Base-by-base conservation (phyloP, 2,888 invertebrate species). In the Himalopsyche tibetana region DNA sequence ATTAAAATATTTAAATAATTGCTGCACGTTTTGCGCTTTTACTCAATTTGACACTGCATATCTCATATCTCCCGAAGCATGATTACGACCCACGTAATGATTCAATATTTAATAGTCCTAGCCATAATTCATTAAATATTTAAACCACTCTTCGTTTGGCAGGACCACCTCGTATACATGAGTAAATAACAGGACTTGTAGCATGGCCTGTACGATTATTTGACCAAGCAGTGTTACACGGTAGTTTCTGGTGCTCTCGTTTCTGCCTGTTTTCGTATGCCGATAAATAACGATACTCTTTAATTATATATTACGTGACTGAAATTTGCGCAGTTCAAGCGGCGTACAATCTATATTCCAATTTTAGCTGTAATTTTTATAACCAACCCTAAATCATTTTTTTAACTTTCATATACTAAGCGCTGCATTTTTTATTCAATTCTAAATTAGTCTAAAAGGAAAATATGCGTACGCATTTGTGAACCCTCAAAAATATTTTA, bases 231-330 rank as follows among this genome's bases (percentile, higher is more conserved):
- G 12, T 51, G n/a, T 51, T 79, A 36, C n/a, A 55, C 84, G 19
- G 79, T 55, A 79, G 55, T 79, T 80, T 42, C 84, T 11, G 82
- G 69, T 69, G 55, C 51, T 74, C 83, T 79, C 80, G 3, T 17
- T 81, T 63, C 80, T 56, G 42, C 51, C 19, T 81, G 81, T 45
- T 69, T 45, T 83, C 28, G 42, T n/a, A 79, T 74, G 82, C 55
- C 55, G 79, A 85, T 85, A 85, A 85, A 85, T 82, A 82, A 82
- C 74, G 85, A n/a, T 55, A 69, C 74, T 45, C 51, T 56, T 80
- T 85, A 85, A 85, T 83, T 83, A 40, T 55, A 63, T 51, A 84
- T 84, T 74, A 86, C 86, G 86, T 86, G 86, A 86, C 86, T 83
- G 79, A 74, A 85, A 82, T 85, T 85, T 82, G 82, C 69, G 51